Evolutionary conservation across 2,888 invertebrate genomes (phyloP).

Genomic region (Taenaris catops): DNA sequence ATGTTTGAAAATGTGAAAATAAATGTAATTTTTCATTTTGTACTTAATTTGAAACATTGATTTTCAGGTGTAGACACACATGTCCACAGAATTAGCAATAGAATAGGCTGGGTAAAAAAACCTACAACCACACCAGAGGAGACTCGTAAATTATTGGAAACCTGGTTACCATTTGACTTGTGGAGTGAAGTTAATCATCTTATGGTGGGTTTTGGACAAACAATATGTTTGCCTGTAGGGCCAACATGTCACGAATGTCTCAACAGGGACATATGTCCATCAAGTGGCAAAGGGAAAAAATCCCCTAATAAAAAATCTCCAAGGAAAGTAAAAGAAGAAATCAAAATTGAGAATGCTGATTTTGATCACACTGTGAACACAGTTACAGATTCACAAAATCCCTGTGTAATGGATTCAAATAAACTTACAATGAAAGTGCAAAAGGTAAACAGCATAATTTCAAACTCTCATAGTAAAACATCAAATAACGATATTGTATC

Average conservation of each 20-base stretch:
- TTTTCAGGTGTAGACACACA: slow-evolving; percentile 95
- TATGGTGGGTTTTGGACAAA: slow-evolving; percentile 98
- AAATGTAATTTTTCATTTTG: too few relatives aligned
- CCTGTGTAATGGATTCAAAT: too few relatives aligned
- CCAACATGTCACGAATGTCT: slow-evolving; percentile 93
- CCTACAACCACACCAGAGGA: slow-evolving; percentile 91
- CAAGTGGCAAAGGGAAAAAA: slow-evolving; percentile 57
- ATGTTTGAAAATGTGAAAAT: too few relatives aligned
- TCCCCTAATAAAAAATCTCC: slow-evolving; percentile 42
- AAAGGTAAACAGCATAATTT: too few relatives aligned
- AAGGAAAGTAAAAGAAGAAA: slow-evolving; percentile 25
- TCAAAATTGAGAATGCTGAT: slow-evolving; percentile 25
- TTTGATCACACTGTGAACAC: slow-evolving; percentile 17
- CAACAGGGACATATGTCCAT: slow-evolving; percentile 91
- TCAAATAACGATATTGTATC: too few relatives aligned
- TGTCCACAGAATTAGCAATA: slow-evolving; percentile 96
- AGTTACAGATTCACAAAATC: slow-evolving; percentile 10
- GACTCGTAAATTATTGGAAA: slow-evolving; percentile 90
- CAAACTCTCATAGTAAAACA: not conserved
- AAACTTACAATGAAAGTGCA: too few relatives aligned
- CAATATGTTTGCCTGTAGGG: slow-evolving; percentile 89
- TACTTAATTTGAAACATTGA: too few relatives aligned
- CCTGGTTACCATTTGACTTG: slow-evolving; percentile 91
- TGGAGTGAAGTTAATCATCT: slow-evolving; percentile 95
- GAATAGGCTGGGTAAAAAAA: slow-evolving; percentile 91